Conservation (phyloP, 2,888 invertebrate genomes). For the Bembecia ichneumoniformis region DNA sequence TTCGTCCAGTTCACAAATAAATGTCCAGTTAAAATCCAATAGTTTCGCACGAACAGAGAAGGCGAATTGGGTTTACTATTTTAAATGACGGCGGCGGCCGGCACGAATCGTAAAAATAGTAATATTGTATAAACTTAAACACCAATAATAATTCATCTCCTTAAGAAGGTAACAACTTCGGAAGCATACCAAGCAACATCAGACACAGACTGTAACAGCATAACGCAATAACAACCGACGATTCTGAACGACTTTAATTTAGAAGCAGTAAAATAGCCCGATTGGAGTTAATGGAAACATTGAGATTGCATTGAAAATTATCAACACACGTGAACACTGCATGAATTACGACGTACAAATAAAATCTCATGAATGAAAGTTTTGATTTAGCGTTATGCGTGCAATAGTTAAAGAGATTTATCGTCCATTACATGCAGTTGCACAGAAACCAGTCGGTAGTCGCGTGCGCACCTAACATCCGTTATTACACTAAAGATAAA, state of each 20-base stretch:
- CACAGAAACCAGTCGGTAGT: slow-evolving; percentile 7
- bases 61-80: slow-evolving; percentile 26
- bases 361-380: background rate
- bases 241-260: too few species aligned
- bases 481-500: slow-evolving; percentile 24
- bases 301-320: background rate
- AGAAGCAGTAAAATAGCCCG: too few species aligned
- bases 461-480: slow-evolving; percentile 30
- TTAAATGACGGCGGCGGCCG: slow-evolving; percentile 18
- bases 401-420: background rate
- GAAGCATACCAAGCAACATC: background rate
- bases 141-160: slow-evolving; percentile 34
- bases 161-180: slow-evolving; percentile 25
- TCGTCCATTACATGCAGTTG: background rate
- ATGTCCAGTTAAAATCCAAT: background rate
- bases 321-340: background rate
- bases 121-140: slow-evolving; percentile 31
- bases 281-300: background rate
- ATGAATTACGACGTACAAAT: background rate
- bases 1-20: too few species aligned
- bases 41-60: slow-evolving; percentile 10
- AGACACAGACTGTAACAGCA: too few species aligned
- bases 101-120: slow-evolving; percentile 28
- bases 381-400: background rate
- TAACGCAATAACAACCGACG: too few species aligned